Conservation (phyloP, 1,140 invertebrate genomes). For the Phenacoccus solenopsis region DNA sequence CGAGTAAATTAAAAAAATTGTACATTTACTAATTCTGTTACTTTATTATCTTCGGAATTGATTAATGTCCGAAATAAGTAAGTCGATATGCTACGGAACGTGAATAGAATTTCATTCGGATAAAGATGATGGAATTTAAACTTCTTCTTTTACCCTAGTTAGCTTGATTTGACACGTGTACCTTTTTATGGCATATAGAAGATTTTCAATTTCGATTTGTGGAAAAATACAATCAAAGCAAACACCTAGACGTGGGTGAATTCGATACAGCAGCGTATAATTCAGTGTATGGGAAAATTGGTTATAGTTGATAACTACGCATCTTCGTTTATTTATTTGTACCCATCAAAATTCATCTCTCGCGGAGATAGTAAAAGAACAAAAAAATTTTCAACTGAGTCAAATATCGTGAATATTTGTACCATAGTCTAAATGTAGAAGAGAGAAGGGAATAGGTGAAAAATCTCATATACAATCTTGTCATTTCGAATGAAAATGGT, state of each 20-base stretch:
- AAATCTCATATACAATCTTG: not conserved
- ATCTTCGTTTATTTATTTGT: not conserved
- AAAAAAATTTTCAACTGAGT: not conserved
- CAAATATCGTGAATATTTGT: not conserved
- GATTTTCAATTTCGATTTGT: conserved; percentile 2
- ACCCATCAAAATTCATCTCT: not conserved
- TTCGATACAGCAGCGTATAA: not conserved
- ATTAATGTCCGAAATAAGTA: too few relatives aligned
- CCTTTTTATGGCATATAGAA: too few relatives aligned
- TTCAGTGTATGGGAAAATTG: not conserved
- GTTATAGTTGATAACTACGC: not conserved
- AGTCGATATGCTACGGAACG: not conserved
- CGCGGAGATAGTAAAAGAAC: not conserved
- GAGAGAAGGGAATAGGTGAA: not conserved
- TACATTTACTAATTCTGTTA: too few relatives aligned
- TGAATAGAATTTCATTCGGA: not conserved
- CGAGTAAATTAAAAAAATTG: too few relatives aligned
- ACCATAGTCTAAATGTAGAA: too few relatives aligned
- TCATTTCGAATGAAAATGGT: not conserved
- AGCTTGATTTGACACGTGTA: too few relatives aligned
- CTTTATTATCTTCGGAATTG: too few relatives aligned
- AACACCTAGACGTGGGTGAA: not conserved
- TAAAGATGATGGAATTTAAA: not conserved
- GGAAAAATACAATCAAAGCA: not conserved
- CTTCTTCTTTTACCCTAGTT: too few relatives aligned